Evolutionary conservation across 2,888 invertebrate genomes (phyloP).

Genomic region (Chalcosyrphus nemorum): DNA sequence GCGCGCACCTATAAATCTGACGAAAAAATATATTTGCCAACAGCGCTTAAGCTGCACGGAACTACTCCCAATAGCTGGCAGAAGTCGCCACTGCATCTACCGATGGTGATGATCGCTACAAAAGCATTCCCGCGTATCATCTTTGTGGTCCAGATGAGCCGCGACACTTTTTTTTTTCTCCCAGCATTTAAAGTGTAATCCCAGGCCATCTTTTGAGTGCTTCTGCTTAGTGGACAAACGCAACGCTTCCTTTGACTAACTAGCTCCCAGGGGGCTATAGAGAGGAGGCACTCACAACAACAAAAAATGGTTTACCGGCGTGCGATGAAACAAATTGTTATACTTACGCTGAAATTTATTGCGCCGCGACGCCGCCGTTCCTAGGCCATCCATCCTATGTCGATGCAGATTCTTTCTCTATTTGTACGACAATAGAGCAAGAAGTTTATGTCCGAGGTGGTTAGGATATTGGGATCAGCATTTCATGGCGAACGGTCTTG

Average conservation of each 20-base stretch:
- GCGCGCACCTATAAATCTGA: conserved; percentile 64
- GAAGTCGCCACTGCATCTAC: conserved; percentile 1
- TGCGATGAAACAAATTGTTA: conserved; percentile 72
- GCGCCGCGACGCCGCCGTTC: conserved; percentile 36
- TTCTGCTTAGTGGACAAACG: conserved; percentile 31
- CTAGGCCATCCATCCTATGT: conserved; percentile 45
- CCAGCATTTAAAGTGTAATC: conserved; percentile 24
- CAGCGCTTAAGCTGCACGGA: conserved; percentile 32
- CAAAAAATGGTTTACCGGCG: conserved; percentile 51
- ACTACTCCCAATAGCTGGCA: conserved; percentile 35
- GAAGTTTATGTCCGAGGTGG: conserved; percentile 26
- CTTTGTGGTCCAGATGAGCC: conserved; percentile 65
- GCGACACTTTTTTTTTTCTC: conserved; percentile 59
- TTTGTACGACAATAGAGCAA: conserved; percentile 55
- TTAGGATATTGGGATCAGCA: conserved; percentile 49
- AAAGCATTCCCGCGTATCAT: conserved; percentile 65
- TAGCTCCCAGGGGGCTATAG: conserved; percentile 58
- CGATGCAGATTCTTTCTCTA: conserved; percentile 61
- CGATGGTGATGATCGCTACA: conserved; percentile 52
- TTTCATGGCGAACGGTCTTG: not conserved
- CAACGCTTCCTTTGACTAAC: conserved; percentile 71
- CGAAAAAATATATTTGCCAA: conserved; percentile 67
- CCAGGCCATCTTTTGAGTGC: conserved; percentile 32
- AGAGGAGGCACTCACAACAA: conserved; percentile 34
- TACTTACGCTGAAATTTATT: conserved; percentile 71